These are phyloP conservation scores for Mastigias papua DNA, from an alignment of 30 jellyfish, hydroid and myxozoan genomes.

Conservation along the genomic window DNA sequence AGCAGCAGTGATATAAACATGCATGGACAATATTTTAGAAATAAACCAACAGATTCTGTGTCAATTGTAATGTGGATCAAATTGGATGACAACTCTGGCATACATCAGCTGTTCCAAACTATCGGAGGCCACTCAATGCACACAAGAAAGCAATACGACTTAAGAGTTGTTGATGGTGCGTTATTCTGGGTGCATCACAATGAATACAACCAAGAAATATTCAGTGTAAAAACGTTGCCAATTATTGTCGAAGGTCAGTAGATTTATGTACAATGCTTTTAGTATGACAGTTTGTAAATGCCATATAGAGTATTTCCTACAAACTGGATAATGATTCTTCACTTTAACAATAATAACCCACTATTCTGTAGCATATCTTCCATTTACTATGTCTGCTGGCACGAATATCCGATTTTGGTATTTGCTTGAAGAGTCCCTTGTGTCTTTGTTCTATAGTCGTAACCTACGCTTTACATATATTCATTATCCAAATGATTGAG, in stretches of 20 bases:
- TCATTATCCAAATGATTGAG: too few species aligned
- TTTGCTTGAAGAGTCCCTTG: too few species aligned
- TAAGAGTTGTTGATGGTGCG: conserved; percentile 88
- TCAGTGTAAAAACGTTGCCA: conserved; percentile 87
- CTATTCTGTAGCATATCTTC: too few species aligned
- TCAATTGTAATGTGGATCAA: conserved; percentile 90
- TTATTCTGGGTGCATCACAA: conserved; percentile 92
- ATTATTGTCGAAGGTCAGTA: conserved; percentile 82
- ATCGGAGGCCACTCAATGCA: conserved; percentile 98
- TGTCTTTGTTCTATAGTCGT: too few species aligned
- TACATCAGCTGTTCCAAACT: conserved; percentile 85
- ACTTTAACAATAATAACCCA: too few species aligned
- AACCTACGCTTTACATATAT: too few species aligned
- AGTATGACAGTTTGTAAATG: too few species aligned
- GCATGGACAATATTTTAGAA: conserved; percentile 81
- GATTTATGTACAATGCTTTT: too few species aligned
- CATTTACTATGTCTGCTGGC: too few species aligned
- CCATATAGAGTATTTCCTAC: too few species aligned
- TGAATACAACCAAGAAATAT: conserved; percentile 91
- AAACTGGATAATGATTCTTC: too few species aligned
- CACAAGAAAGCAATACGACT: conserved; percentile 87
- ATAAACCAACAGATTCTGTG: conserved; percentile 94
- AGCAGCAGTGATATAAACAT: conserved; percentile 65
- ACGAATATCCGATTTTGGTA: too few species aligned
- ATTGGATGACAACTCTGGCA: conserved; percentile 87